Conservation (phyloP, 2,888 invertebrate species). For the Marronus borbonicus region DNA sequence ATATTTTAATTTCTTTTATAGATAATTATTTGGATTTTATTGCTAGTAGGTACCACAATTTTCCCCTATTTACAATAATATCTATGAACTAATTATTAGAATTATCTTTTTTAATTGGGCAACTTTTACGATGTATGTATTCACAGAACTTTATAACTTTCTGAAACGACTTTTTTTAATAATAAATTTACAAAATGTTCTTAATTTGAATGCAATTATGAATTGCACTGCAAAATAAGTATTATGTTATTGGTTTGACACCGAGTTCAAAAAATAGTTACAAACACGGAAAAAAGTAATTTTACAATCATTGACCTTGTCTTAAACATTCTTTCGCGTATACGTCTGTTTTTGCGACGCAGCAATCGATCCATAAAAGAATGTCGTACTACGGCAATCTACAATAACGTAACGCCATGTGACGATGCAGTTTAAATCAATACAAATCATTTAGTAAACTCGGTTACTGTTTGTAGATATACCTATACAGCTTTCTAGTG, state of each 20-base stretch:
- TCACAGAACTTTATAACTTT: too few relatives aligned
- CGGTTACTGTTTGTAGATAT: too few relatives aligned
- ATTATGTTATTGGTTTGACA: background rate
- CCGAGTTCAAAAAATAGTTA: background rate
- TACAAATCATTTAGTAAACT: too few relatives aligned
- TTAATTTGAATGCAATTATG: too few relatives aligned
- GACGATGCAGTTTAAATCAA: background rate
- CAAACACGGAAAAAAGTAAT: constrained; percentile 6
- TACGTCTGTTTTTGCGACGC: constrained; percentile 12
- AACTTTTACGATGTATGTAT: background rate
- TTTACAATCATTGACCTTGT: constrained; percentile 19
- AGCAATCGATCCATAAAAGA: constrained; percentile 19
- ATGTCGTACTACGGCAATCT: background rate
- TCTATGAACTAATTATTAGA: background rate
- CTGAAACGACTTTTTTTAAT: too few relatives aligned
- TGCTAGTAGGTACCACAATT: background rate
- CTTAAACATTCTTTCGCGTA: background rate
- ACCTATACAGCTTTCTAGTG: too few relatives aligned
- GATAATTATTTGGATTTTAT: background rate
- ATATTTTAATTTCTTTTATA: background rate
- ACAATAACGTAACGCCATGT: background rate
- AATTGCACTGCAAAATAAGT: too few relatives aligned
- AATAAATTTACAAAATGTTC: too few relatives aligned
- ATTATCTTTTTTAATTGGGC: background rate
- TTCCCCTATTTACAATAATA: background rate